Base-by-base conservation (phyloP, 2,113 vertebrate genomes). In the Neoarius graeffei region DNA sequence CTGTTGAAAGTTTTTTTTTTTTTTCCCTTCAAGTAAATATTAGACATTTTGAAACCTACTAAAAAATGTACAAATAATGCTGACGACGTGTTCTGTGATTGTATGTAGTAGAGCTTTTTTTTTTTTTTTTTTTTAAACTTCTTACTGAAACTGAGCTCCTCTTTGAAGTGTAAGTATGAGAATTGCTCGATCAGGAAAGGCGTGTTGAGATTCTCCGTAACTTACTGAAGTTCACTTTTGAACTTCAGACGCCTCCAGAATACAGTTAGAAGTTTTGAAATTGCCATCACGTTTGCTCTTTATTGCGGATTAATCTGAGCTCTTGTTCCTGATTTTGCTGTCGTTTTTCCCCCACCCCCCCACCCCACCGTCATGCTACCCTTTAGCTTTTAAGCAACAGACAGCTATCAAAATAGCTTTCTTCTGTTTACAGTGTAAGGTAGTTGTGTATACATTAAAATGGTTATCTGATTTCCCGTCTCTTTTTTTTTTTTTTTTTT, bases 341-440 rank as follows among this genome's bases (percentile, higher is more conserved):
- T 94, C 91, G n/a, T 93, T 93, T 94, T 92, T 92, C 90, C 93
- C 92, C 90, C 93, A 85, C 90, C 84, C 84, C 85, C 83, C 92
- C 94, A 94, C 93, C 90, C 88, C 94, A 94, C 93, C 90, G 88
- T 67, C 89, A 86, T 90, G 87, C 90, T 91, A 89, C 54, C 56
- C 83, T 88, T 88, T 84, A 69, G 17, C 71, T 89, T 54, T 93
- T 91, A 88, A 90, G 91, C 93, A 82, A 19, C 57, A 64, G 79
- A 92, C 88, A 69, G 48, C 83, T 86, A 89, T 91, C 85, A 91
- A 92, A 92, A 92, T 90, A 89, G 42, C 17, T 91, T 90, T 92
- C 73, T 91, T 86, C n/a, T 25, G 42, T 35, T 79, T 85, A 42
- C 54, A 83, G 19, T 19, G 15, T 54, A 88, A 52, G 57, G 66